Base-by-base conservation (phyloP, 2,113 vertebrate species). In the Atractosteus spatula region DNA sequence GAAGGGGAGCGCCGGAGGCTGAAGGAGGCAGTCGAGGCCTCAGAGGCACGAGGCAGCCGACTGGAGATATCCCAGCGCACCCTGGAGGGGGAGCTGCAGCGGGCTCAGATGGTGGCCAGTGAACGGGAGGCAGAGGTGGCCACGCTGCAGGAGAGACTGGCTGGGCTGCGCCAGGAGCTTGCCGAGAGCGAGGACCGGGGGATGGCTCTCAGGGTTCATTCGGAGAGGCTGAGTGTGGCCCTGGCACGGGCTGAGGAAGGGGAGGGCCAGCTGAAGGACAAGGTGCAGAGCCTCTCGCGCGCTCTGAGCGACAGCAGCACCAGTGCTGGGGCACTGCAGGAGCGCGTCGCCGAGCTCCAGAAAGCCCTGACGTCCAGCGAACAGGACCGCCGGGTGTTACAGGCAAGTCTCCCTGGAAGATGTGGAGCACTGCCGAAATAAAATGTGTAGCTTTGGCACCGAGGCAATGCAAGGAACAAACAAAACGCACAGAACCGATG, bases 81-180 rank as follows among this genome's bases (percentile, higher is more conserved):
- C 13, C 73, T 89, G 0, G 91, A 93, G 69, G 91, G 89, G 11
- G 91, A 93, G 74, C 80, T 92, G 0, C 90, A 93, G 75, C 80
- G 87, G 64, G 79, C 88, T n/a, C 82, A 79, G 51, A 81, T 90
- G 55, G 80, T 81, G 17, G 76, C 82, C 0, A 78, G 81, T 3
- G 89, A 92, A 76, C 82, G 86, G 65, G 89, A 94, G 3, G 78
- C 80, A 0, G 90, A 92, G 78, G 79, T 80, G 1, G 77, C 72
- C 2, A 68, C 81, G 0, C 75, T 92, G 59, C 86, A 89, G 72
- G 89, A 91, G 41, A 88, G 89, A 54, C 78, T 88, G 56, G 78
- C 77, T 0, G 80, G 81, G 47, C 79, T 89, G 11, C 80, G 85
- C 75, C 85, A 76, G 74, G 89, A 87, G 66, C 83, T 95, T 71